Conservation (phyloP, 2,113 vertebrate genomes). For the Oreochromis spilurus region DNA sequence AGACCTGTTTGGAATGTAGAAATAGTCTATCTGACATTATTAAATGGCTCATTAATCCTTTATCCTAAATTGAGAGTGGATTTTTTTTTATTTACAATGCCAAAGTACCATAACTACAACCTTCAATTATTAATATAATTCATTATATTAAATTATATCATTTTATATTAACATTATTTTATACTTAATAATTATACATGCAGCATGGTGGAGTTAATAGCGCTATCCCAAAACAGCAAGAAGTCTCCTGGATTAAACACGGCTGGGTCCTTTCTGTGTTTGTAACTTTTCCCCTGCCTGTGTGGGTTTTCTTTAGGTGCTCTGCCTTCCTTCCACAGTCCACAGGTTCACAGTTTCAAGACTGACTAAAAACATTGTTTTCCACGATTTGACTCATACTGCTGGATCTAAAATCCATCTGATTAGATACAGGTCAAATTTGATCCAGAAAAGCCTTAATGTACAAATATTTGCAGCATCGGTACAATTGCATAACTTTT, state of each 20-base stretch:
- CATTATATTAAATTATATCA: neutral
- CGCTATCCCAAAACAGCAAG: neutral
- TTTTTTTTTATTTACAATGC: neutral
- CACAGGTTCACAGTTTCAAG: neutral
- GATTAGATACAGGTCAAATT: neutral
- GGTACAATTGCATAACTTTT: neutral
- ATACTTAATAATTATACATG: neutral
- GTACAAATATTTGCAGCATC: neutral
- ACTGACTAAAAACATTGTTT: neutral
- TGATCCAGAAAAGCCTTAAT: neutral
- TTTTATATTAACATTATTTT: neutral
- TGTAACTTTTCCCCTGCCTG: accelerated
- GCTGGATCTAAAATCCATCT: neutral
- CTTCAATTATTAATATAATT: neutral
- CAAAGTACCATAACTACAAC: neutral
- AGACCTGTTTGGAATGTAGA: neutral
- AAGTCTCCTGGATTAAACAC: neutral
- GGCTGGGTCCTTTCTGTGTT: neutral
- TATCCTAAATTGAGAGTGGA: neutral
- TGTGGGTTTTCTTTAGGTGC: neutral
- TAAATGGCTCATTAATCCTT: neutral
- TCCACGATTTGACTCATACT: neutral
- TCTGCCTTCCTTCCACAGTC: neutral
- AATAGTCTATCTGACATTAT: neutral
- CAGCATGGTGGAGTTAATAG: neutral